Evolutionary conservation across 2,113 vertebrate species (phyloP), one percentile per base, ranked within the genome.

Genomic region (Rhadina sibilatrix): DNA sequence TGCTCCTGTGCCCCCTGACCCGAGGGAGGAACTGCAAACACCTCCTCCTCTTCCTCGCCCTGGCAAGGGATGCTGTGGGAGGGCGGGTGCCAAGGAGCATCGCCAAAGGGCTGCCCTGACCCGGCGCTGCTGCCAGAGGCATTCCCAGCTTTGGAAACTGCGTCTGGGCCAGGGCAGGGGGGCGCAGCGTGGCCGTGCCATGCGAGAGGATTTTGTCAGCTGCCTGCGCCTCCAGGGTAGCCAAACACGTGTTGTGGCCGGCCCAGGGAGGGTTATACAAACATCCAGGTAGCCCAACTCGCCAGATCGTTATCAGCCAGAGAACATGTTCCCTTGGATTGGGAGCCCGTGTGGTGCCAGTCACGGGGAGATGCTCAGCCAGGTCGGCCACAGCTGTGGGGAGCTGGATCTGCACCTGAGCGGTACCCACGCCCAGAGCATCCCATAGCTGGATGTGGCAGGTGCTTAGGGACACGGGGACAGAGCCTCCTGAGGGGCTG

Each of bases 381-480:
- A 10, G 47, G 44, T 38, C 0, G 0, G 0, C 1, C 28, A 6
- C 42, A 65, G 53, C 21, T 8, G 11, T 12, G 24, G 18, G 5
- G 14, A 69, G 25, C 1, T 0, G 24, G 68, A 30, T 70, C 63
- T 0, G 0, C 38, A 19, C 16, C 17, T 15, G 28, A 50, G 31
- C 10, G 35, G 37, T 11, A 5, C 37, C 13, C 2, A 3, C 10
- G 2, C 11, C 38, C 35, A 0, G 0, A n/a, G 35, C 18, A 16
- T 16, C 50, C 28, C 10, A 15, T 44, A 20, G 10, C 2, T 2
- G 24, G n/a, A 21, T 28, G 64, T 37, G 31, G 24, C 0, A 3
- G 49, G 64, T 6, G 27, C 61, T 38, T 0, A 5, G 69, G 69
- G 30, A 35, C 0, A 4, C 0, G 5, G 13, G 44, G 28, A 4